A percentile compares a stretch with the other conserved stretches of the same genome.
Evolutionary conservation across 2,797 vertebrate genomes (phyloP).

Genomic region (Phaenicophaeus curvirostris): DNA sequence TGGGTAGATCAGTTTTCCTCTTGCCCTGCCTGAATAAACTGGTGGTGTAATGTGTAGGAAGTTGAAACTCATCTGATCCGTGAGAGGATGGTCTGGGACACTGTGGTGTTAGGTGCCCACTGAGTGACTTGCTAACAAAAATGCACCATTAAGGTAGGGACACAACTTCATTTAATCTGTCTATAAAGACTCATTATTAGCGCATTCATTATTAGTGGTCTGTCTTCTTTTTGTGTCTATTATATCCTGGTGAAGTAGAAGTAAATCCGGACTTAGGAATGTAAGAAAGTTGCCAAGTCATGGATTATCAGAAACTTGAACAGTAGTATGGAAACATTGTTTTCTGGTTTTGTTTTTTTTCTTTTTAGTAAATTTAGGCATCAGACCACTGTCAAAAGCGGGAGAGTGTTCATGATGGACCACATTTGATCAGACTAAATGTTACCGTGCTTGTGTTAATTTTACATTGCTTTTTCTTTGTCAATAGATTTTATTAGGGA

Average conservation of each 20-base stretch:
- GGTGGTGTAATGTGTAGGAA: not conserved
- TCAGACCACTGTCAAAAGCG: not conserved
- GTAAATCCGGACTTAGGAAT: not conserved
- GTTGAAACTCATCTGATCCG: not conserved
- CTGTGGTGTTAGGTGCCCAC: not conserved
- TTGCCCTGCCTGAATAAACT: not conserved
- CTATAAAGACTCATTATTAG: not conserved
- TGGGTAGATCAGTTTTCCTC: not conserved
- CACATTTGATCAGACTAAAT: not conserved
- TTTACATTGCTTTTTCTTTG: not conserved
- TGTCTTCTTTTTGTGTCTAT: not conserved
- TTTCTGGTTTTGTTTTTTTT: too few relatives aligned
- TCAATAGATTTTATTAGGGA: not conserved
- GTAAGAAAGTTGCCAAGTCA: not conserved
- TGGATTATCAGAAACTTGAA: not conserved
- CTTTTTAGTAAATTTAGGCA: too few relatives aligned
- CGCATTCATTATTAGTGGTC: too few relatives aligned
- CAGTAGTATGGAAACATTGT: not conserved
- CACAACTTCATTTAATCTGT: not conserved
- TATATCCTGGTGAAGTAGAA: not conserved
- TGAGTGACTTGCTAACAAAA: not conserved
- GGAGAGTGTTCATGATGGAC: not conserved
- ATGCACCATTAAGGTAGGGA: not conserved
- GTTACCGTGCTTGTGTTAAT: not conserved
- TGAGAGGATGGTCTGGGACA: not conserved